These are phyloP conservation scores for Gallinago solitaria DNA, from an alignment of 2,797 vertebrate genomes.

Conservation along the genomic window DNA sequence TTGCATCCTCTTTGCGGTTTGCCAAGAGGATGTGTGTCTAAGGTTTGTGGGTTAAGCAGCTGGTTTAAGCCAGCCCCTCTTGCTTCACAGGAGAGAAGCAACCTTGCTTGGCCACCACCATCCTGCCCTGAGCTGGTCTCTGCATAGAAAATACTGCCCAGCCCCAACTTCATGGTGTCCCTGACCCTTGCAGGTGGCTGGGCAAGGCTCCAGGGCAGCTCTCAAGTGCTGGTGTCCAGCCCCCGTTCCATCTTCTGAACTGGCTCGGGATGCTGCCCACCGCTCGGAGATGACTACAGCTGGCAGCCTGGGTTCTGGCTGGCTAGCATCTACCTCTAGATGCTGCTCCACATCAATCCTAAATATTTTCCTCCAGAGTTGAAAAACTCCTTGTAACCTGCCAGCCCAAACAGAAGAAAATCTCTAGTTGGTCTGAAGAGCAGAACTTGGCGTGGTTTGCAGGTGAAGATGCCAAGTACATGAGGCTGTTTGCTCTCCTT, in stretches of 20 bases:
- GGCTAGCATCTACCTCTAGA: not conserved
- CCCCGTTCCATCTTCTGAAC: rapidly evolving
- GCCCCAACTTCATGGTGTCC: rapidly evolving
- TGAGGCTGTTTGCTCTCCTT: not conserved
- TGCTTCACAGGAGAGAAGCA: not conserved
- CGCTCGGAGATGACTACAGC: not conserved
- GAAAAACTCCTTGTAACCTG: not conserved
- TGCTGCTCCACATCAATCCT: not conserved
- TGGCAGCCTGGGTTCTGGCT: not conserved
- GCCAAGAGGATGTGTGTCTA: not conserved
- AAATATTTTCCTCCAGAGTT: not conserved
- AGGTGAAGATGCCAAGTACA: not conserved
- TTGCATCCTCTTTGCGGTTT: not conserved
- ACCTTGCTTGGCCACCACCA: rapidly evolving
- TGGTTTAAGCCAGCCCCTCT: not conserved
- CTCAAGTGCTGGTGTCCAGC: rapidly evolving
- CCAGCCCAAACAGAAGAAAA: slow-evolving; percentile 21
- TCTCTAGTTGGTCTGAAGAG: slow-evolving; percentile 32
- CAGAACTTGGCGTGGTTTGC: not conserved
- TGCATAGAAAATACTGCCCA: not conserved
- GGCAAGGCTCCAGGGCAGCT: not conserved
- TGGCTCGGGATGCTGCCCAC: rapidly evolving
- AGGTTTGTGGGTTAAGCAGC: not conserved
- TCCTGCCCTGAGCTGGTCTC: not conserved
- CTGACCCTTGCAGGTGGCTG: no score